Base-by-base conservation (phyloP, 1,140 invertebrate genomes). In the Listronotus oregonensis region DNA sequence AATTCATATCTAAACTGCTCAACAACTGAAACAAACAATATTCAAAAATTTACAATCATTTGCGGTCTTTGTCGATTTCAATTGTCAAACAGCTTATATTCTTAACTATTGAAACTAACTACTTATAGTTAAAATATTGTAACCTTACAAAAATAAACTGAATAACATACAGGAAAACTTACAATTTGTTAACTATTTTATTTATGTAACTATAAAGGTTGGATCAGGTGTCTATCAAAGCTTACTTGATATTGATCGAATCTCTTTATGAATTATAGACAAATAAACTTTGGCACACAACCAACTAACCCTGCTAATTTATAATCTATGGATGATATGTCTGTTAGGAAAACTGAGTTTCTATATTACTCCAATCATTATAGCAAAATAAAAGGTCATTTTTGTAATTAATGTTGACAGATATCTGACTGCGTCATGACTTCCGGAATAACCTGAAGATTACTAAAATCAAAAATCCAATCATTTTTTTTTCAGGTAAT, bases 111-210 rank as follows among this genome's bases (percentile, higher is more conserved):
- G 50, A 32, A 52, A 1, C 50, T 52, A 34, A 34, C n/a, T 27
- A n/a, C n/a, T n/a, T 18, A 56, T 56, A 56, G 54, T 43, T 56
- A 56, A 43, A 56, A 56, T 56, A 43, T 43, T 43, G 39, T 40
- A 55, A 55, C 39, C 21, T 27, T 27, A 27, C 21, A 27, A 37
- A 2, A 37, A 37, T 37, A 37, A 37, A 37, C 7, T 8, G 1
- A 49, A 11, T 27, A 49, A 27, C 46, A 21, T 49, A 49, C 18
- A 49, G 18, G 4, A 44, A 44, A 18, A 44, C 5, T 44, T 44
- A 44, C n/a, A 44, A 3, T 44, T 44, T 49, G 6, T 49, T 49
- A 49, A 49, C 46, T 49, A 49, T 49, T 10, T 44, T 44, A 44
- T 12, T 49, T 49, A 49, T 18, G 46, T 49, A 49, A 49, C 46